Base-by-base conservation (phyloP, 2,888 invertebrate species). In the Catocala sponsa region DNA sequence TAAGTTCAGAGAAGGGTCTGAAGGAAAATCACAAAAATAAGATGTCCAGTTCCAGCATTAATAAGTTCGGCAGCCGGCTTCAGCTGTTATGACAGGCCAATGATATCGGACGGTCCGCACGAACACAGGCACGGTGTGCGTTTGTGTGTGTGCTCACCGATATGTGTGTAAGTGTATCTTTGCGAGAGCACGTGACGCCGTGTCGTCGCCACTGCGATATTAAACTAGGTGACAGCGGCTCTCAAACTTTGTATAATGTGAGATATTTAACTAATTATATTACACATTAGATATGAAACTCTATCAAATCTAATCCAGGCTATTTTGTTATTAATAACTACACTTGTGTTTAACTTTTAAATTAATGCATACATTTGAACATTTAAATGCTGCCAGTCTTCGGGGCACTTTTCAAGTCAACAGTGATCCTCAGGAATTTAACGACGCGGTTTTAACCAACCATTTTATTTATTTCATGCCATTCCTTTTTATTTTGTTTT, bases 151-250 rank as follows among this genome's bases (percentile, higher is more conserved):
- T 67, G 51, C 9, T 46, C 49, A 42, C 48, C 66, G 57, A 63
- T 71, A 76, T 73, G 65, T 82, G 87, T 87, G 85, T 86, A 77
- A 79, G 85, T 85, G 86, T 89, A 86, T 90, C 86, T 90, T 86
- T 86, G 86, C 80, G 79, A 80, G 82, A 79, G 89, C 90, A 91
- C 91, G 91, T 91, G 91, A 89, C 91, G 90, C 89, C 86, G 85
- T 87, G 89, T 89, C 89, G 89, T 85, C 84, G 82, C 82, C 82
- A 76, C 80, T 87, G 84, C 88, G 89, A 91, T 92, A 93, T 93
- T 93, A 93, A 93, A 92, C 89, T 87, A 83, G 81, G 69, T 65
- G 82, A 44, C 84, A 74, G 76, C 38, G 80, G 46, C 56, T 63
- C 78, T 72, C 83, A 89, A 88, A 82, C 70, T 79, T n/a, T 69